Conservation (phyloP, 1,140 invertebrate species). For the Spodoptera litura region DNA sequence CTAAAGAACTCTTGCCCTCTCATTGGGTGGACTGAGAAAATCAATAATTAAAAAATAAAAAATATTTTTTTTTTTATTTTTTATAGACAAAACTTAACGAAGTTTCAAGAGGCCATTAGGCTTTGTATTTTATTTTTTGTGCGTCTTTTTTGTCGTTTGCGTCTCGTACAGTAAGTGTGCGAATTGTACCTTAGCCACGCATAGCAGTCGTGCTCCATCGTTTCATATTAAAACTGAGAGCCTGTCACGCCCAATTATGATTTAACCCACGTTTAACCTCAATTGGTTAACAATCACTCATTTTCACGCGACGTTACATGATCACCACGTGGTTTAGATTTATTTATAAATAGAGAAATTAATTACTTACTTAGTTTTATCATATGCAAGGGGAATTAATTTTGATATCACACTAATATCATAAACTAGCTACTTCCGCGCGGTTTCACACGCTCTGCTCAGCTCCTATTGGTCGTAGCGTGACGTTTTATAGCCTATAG, state of each 20-base stretch:
- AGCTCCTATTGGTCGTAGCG: too few species aligned
- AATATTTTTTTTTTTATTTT: too few species aligned
- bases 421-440: too few species aligned
- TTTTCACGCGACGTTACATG: conserved; percentile 57
- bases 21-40: too few species aligned
- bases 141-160: not conserved
- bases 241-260: conserved; percentile 74
- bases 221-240: conserved; percentile 67
- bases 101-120: too few species aligned
- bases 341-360: conserved; percentile 11
- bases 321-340: not conserved
- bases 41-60: too few species aligned
- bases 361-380: not conserved
- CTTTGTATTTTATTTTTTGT: too few species aligned
- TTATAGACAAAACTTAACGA: too few species aligned
- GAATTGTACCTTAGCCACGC: conserved; percentile 61
- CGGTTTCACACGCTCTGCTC: too few species aligned
- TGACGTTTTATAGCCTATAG: too few species aligned
- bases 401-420: too few species aligned
- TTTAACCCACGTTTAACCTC: conserved; percentile 80
- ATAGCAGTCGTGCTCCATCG: conserved; percentile 52
- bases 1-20: too few species aligned
- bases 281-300: conserved; percentile 68
- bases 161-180: conserved; percentile 43
- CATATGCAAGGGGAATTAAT: not conserved